These are phyloP conservation scores for Amazona guildingii DNA, from an alignment of 2,113 vertebrate species.

Conservation along the genomic window DNA sequence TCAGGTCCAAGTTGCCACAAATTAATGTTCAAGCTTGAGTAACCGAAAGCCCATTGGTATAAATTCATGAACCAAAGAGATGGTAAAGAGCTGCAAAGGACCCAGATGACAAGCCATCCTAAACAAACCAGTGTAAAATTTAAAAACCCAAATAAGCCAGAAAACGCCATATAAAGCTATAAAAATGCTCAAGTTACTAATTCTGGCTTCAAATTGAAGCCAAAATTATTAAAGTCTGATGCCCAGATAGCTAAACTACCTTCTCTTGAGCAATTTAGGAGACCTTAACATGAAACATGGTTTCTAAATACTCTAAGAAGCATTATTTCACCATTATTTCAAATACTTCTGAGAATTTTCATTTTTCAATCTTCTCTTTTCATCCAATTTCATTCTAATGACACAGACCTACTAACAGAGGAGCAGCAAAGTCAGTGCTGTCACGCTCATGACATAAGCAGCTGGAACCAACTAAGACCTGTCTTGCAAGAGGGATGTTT, in stretches of 20 bases:
- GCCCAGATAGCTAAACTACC: background rate
- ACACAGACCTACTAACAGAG: background rate
- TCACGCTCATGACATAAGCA: background rate
- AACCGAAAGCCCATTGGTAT: background rate
- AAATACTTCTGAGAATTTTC: background rate
- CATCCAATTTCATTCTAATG: background rate
- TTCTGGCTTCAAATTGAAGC: background rate
- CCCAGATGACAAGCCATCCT: accelerated
- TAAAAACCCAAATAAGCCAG: background rate
- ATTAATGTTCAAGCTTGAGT: background rate
- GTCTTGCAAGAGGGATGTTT: background rate
- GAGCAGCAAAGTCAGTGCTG: background rate
- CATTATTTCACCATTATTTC: background rate
- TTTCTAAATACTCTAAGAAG: background rate
- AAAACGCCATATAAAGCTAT: background rate
- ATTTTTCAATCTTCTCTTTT: background rate
- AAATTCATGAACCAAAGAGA: background rate
- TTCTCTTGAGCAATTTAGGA: background rate
- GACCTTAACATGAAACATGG: background rate
- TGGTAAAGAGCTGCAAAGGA: background rate
- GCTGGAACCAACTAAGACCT: background rate
- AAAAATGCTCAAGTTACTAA: background rate
- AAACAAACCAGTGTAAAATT: background rate
- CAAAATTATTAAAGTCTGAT: background rate
- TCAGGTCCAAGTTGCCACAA: background rate